These are phyloP conservation scores for Mya arenaria DNA, from an alignment of 1,140 invertebrate species.

Conservation along the genomic window DNA sequence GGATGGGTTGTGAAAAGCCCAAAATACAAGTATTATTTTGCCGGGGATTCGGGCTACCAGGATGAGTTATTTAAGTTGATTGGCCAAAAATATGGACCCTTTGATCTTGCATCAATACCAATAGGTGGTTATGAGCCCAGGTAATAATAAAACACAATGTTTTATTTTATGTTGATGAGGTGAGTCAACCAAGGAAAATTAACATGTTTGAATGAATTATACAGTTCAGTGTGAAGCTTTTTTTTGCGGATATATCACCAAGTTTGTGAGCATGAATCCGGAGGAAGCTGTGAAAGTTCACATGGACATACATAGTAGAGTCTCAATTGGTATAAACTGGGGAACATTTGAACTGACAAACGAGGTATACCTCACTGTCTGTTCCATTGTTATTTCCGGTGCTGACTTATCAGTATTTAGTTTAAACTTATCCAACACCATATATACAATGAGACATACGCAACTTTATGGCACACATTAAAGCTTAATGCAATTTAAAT, in stretches of 20 bases:
- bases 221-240: no score
- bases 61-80: not conserved
- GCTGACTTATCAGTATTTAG: no score
- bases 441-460: no score
- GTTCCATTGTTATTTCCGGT: no score
- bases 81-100: not conserved
- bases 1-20: slow-evolving; percentile 81
- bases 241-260: slow-evolving; percentile 27
- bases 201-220: no score
- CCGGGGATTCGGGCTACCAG: not conserved
- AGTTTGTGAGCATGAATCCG: slow-evolving; percentile 28
- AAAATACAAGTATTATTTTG: slow-evolving; percentile 26
- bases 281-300: slow-evolving; percentile 80
- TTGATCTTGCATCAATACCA: not conserved
- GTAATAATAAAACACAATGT: no score
- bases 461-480: no score
- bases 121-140: not conserved
- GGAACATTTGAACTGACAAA: slow-evolving; percentile 67
- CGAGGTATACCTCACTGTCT: no score
- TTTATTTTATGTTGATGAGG: no score
- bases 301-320: slow-evolving; percentile 75
- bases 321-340: slow-evolving; percentile 79
- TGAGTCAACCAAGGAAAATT: not conserved
- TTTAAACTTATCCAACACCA: no score
- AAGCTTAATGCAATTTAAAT: no score